Evolutionary conservation across 37 sponge, comb jelly and placozoan species (phyloP).

Genomic region (Ephydatia muelleri): DNA sequence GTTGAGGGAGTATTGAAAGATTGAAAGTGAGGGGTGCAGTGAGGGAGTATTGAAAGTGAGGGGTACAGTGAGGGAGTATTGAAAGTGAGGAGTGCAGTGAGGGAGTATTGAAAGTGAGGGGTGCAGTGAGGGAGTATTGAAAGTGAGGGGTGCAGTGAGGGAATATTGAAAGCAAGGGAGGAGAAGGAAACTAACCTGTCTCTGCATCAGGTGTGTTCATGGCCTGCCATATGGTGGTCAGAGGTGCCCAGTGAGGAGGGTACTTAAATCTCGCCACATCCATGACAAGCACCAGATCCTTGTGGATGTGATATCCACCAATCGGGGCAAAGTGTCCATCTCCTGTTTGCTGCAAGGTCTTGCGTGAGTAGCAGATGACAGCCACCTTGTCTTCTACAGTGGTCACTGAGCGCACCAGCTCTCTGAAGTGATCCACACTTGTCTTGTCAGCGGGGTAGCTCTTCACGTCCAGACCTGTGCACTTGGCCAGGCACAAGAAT

Average conservation of each 20-base stretch:
- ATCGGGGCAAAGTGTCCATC: slow-evolving; percentile 41
- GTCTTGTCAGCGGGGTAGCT: not conserved
- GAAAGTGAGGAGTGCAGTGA: too few relatives aligned
- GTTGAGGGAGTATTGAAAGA: not conserved
- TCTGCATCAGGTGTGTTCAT: slow-evolving; percentile 18
- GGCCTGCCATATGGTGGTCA: slow-evolving; percentile 8
- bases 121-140: too few relatives aligned
- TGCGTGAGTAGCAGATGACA: slow-evolving; percentile 25
- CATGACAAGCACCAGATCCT: slow-evolving; percentile 25
- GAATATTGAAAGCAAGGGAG: too few relatives aligned
- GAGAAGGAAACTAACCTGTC: slow-evolving; percentile 4
- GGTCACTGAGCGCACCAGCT: not conserved
- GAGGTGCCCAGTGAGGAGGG: slow-evolving; percentile 34
- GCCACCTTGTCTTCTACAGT: not conserved
- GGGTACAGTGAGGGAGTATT: too few relatives aligned
- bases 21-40: not conserved
- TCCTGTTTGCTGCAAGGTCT: slow-evolving; percentile 19
- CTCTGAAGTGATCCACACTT: not conserved
- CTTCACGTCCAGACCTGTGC: slow-evolving; percentile 12
- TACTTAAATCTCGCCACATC: slow-evolving; percentile 44
- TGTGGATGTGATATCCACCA: slow-evolving; percentile 20
- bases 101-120: too few relatives aligned
- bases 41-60: too few relatives aligned
- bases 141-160: too few relatives aligned
- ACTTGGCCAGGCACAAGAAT: slow-evolving; percentile 23